Conservation (phyloP, 2,888 invertebrate genomes). For the Stenurella melanura region DNA sequence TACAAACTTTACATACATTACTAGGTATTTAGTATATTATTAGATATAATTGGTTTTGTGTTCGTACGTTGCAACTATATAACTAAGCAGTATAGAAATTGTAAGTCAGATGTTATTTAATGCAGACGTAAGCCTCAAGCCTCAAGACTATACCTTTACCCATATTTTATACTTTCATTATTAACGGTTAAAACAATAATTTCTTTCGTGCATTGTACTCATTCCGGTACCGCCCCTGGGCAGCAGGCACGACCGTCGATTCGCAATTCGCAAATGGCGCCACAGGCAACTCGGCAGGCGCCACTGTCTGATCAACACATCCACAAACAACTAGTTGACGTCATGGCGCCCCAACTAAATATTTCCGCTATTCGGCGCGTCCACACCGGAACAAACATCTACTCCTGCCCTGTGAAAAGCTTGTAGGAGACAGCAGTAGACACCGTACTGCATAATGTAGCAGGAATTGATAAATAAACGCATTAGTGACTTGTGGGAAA, state of each 20-base stretch:
- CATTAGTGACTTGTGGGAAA: constrained; percentile 8
- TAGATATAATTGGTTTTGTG: background rate
- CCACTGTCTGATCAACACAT: constrained; percentile 3
- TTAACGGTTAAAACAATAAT: constrained; percentile 12
- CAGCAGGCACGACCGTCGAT: constrained; percentile 16
- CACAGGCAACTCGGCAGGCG: constrained; percentile 14
- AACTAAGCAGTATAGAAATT: background rate
- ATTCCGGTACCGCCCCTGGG: background rate
- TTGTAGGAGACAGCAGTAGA: constrained; percentile 26
- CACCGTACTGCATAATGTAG: constrained; percentile 17
- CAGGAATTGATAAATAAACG: constrained; percentile 28
- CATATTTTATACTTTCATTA: constrained; percentile 2
- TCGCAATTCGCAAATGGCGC: constrained; percentile 16
- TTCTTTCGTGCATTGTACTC: constrained; percentile 9
- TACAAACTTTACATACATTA: background rate
- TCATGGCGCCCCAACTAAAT: constrained; percentile 28
- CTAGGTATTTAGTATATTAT: background rate
- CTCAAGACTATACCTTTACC: constrained; percentile 11
- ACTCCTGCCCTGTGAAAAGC: constrained; percentile 14
- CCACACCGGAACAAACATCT: constrained; percentile 22
- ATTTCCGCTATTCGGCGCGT: constrained; percentile 22
- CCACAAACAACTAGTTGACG: constrained; percentile 27
- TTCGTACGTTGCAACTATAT: background rate
- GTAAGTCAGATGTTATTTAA: background rate
- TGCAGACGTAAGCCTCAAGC: background rate